Percentiles rank a stretch among this genome's conserved stretches.
Conservation (phyloP, 2,797 vertebrate genomes). For the Notolepis coatsorum region DNA sequence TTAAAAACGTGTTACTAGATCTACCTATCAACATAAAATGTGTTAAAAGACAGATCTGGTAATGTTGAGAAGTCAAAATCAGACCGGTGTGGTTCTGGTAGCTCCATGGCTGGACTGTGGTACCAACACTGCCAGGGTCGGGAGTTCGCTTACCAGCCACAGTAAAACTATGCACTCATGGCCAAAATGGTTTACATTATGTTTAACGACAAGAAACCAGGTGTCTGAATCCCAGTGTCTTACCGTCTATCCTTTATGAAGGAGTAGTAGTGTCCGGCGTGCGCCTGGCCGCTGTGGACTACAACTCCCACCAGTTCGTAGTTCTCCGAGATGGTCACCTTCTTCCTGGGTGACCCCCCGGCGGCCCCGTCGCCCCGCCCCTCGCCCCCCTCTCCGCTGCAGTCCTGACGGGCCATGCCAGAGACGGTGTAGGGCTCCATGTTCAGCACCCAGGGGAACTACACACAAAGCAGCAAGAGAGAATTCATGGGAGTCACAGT, state of each 20-base stretch:
- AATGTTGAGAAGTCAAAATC: too few relatives aligned
- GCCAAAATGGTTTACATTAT: too few relatives aligned
- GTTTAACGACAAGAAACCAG: too few relatives aligned
- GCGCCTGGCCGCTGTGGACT: constrained; percentile 98
- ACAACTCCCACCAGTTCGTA: constrained; percentile 98
- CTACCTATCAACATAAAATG: too few relatives aligned
- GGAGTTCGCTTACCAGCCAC: too few relatives aligned
- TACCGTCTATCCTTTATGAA: constrained; percentile 99
- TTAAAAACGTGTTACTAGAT: too few relatives aligned
- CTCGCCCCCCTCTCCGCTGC: constrained; percentile 90
- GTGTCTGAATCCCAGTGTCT: constrained; percentile 54
- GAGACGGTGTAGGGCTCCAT: constrained; percentile 99
- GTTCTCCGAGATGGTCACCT: constrained; percentile 98
- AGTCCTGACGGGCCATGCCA: constrained; percentile 98
- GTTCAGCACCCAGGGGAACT: constrained; percentile 99
- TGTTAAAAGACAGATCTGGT: too few relatives aligned
- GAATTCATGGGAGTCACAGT: not conserved
- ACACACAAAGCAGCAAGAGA: constrained; percentile 9
- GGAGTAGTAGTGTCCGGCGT: constrained; percentile 98
- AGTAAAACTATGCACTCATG: too few relatives aligned
- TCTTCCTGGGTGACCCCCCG: constrained; percentile 94
- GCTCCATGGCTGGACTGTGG: too few relatives aligned
- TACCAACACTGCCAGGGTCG: too few relatives aligned
- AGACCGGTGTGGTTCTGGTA: too few relatives aligned
- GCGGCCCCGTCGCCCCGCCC: constrained; percentile 85